A percentile compares a stretch with the other conserved stretches of the same genome.
Conservation (phyloP, 1,140 invertebrate species). For the Lepeophtheirus salmonis region DNA sequence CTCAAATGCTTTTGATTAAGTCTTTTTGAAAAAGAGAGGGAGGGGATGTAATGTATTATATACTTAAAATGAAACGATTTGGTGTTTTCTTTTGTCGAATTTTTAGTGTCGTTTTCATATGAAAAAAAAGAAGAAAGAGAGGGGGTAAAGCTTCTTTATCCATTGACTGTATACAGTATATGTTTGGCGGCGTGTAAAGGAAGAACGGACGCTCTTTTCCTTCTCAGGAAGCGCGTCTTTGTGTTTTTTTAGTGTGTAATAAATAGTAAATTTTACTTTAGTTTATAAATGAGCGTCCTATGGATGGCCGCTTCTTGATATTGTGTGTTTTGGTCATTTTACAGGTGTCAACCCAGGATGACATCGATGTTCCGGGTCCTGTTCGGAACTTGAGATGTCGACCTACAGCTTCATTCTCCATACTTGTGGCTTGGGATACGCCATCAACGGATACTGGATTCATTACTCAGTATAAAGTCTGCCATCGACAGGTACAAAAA, state of each 20-base stretch:
- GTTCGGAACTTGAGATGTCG: background rate
- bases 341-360: slow-evolving; percentile 10
- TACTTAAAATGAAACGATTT: no score
- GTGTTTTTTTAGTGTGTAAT: background rate
- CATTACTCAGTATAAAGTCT: slow-evolving; percentile 7
- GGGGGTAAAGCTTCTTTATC: no score
- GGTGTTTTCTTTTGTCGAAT: no score
- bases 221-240: no score
- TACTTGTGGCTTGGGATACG: slow-evolving; percentile 1
- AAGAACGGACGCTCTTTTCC: no score
- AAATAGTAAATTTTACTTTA: background rate
- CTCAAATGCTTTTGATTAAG: no score
- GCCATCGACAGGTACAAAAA: slow-evolving; percentile 7
- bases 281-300: background rate
- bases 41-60: no score
- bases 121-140: no score
- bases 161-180: no score
- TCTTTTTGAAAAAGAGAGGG: no score
- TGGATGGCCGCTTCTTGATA: background rate
- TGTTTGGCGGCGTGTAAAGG: no score
- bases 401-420: slow-evolving; percentile 4
- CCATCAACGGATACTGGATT: background rate
- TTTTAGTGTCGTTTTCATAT: no score
- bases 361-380: slow-evolving; percentile 10
- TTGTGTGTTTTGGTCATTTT: background rate